phyloP scores from a whole-genome alignment of 30 jellyfish, hydroid and myxozoan species.

The Morbakka virulenta region DNA sequence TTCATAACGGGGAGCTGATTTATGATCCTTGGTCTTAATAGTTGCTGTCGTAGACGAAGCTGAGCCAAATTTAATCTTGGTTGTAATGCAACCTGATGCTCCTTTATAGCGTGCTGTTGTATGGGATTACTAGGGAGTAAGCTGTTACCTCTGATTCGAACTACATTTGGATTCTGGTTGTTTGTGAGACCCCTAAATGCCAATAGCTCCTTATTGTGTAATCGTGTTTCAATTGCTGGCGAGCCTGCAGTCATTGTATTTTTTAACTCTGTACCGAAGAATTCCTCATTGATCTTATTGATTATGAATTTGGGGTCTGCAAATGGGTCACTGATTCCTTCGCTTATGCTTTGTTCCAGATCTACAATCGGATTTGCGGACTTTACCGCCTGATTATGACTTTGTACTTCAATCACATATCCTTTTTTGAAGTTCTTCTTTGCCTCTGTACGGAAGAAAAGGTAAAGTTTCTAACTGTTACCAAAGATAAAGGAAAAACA shows the following conservation, averaged over 20 bases:
- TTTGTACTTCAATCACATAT: conserved; percentile 93
- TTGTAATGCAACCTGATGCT: conserved; percentile 50
- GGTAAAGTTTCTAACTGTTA: too few relatives aligned
- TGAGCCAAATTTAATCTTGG: background rate
- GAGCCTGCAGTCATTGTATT: conserved; percentile 53
- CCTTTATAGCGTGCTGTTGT: conserved; percentile 69
- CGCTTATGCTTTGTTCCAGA: conserved; percentile 87
- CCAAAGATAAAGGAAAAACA: too few relatives aligned
- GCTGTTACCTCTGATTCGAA: conserved; percentile 5
- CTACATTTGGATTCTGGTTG: conserved; percentile 9
- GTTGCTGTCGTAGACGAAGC: background rate
- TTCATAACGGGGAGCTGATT: background rate
- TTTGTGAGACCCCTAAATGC: conserved; percentile 60
- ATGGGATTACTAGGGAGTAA: conserved; percentile 33
- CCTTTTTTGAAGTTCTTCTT: conserved; percentile 69
- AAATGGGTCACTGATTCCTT: conserved; percentile 95
- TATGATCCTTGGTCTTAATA: background rate
- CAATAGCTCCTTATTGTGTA: conserved; percentile 74
- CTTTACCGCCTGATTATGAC: conserved; percentile 92
- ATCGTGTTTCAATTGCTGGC: conserved; percentile 49
- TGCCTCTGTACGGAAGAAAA: too few relatives aligned
- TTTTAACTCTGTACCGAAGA: conserved; percentile 57
- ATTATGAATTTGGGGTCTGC: conserved; percentile 85
- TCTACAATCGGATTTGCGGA: conserved; percentile 94
- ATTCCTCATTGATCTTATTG: conserved; percentile 88